These are phyloP conservation scores for Sinhomidia bicolor DNA, from an alignment of 2,888 invertebrate species.

Conservation along the genomic window DNA sequence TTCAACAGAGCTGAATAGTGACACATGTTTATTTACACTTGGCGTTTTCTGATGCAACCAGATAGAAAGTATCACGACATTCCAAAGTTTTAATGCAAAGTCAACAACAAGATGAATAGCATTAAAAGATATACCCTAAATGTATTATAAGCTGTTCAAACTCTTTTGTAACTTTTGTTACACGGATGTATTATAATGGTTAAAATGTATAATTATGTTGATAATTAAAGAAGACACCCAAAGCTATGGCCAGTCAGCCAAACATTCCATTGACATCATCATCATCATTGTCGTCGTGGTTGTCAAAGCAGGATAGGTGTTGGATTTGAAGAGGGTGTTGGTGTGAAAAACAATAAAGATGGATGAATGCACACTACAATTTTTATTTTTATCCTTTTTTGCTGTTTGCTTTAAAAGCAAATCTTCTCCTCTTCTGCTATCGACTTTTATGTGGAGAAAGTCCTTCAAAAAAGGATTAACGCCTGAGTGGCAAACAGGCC, in stretches of 20 bases:
- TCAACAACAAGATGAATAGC: neutral
- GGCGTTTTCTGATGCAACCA: no score
- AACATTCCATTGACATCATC: neutral
- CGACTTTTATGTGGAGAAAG: conserved; percentile 53
- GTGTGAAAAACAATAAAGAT: conserved; percentile 41
- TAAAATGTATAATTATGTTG: no score
- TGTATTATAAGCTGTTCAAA: no score
- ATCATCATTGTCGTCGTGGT: neutral
- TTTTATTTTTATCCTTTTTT: no score
- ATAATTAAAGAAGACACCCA: neutral
- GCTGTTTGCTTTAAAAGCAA: neutral
- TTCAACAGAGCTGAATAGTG: no score
- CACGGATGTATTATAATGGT: no score
- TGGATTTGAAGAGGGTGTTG: neutral
- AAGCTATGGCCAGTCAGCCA: neutral
- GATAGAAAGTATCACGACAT: neutral
- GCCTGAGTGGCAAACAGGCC: conserved; percentile 35
- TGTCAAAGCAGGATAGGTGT: no score
- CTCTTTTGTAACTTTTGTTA: no score
- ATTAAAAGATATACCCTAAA: no score
- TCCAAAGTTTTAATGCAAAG: neutral
- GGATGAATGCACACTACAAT: no score
- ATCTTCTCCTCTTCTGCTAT: neutral
- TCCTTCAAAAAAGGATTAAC: conserved; percentile 58
- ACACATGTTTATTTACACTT: no score